Evolutionary conservation across 1,140 invertebrate genomes (phyloP), one percentile per base, ranked within the genome.

Genomic region (Saccostrea glomerata): DNA sequence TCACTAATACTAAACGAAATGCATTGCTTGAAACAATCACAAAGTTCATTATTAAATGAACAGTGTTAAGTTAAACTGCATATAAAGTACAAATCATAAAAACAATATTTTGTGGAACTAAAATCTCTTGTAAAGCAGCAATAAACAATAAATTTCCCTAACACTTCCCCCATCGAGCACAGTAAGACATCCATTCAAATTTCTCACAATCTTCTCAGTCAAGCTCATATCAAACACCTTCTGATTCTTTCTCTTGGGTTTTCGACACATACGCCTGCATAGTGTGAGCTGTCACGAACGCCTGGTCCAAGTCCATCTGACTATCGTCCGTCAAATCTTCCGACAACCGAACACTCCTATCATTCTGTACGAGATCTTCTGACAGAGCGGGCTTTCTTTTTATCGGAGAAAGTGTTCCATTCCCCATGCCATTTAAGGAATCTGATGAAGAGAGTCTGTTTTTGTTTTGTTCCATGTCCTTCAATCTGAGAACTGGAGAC

Each of bases 321-420:
- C 70, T 77, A 30, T 77, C 70, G 13, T 77, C 70, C 13, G 70
- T 77, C 2, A 77, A 77, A 77, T 77, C 70, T 77, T 77, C 70
- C 12, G 70, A 77, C 30, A 17, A 15, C 70, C 25, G 23, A 77
- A 12, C 25, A 36, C 25, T 77, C 15, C 70, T 77, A 13, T 77
- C 47, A 47, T 9, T 47, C 5, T 77, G 15, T 25, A 30, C 9
- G 11, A 15, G 70, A 77, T 30, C 70, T 47, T 77, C 70, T 4
- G 70, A 77, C 7, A 77, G 23, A 3, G 12, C 70, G 25, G 70
- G 15, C 15, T 77, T 77, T 63, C 58, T 63, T 30, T 77, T 77
- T 47, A 47, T 47, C 7, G 30, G 25, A 36, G 70, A 77, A 12
- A 36, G 15, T 12, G 30, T 12, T 77, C 15, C 6, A 25, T 77